Base-by-base conservation (phyloP, 2,113 vertebrate genomes). In the Prietella phreatophila region DNA sequence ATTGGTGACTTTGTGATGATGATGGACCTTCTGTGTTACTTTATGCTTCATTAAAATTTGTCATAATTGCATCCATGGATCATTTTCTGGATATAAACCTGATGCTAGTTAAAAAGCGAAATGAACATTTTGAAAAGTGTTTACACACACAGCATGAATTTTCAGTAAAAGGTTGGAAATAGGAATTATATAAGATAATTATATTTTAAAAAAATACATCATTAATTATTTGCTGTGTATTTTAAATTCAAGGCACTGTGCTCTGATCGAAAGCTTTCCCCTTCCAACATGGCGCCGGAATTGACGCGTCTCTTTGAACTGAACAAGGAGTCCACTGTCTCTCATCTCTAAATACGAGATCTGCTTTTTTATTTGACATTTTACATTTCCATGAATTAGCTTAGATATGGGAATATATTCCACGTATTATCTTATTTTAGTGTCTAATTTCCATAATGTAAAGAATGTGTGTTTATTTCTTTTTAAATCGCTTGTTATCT, bases 41-140 rank as follows among this genome's bases (percentile, higher is more conserved):
- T 90, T 92, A 88, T 94, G 93, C 93, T 93, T 92, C 93, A 94
- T 94, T 91, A 90, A 92, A 92, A 92, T 89, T 85, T 89, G 87
- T 93, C 87, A 91, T 92, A 87, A 93, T 89, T 91, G 84, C 87
- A 61, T 10, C 47, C 13, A 27, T 79, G 47, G 7, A 19, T 83
- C 39, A 27, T 27, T 65, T 47, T n/a, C n/a, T 42, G 9, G 7
- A 8, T 63, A 47, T 47, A 65, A 47, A 63, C 14, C 20, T 79
- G 14, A 15, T 30, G 9, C 4, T 79, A 25, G 19, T 50, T 50
- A 47, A 76, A 76, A 4, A 13, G 10, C 10, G 13, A 27, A 76
- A 25, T 27, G 39, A 47, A 65, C 2, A 19, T 15, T 17, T 14
- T 13, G n/a, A 65, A 14, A 1, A 0, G n/a, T 67, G 33, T 5